A percentile compares a stretch with the other conserved stretches of the same genome.
phyloP scores from a whole-genome alignment of 2,113 vertebrate species.

The Isichthys henryi region DNA sequence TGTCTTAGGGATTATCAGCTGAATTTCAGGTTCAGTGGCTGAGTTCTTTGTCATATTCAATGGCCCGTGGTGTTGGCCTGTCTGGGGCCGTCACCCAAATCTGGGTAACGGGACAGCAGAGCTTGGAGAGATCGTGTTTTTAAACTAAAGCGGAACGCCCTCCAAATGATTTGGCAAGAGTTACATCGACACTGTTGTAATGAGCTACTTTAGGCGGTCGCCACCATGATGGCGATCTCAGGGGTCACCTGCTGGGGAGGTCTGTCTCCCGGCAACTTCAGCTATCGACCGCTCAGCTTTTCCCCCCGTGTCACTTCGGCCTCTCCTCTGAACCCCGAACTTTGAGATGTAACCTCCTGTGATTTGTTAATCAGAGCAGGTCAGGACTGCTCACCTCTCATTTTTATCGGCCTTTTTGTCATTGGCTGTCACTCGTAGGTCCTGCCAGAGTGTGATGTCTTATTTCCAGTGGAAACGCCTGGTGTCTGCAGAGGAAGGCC shows the following conservation, averaged over 20 bases:
- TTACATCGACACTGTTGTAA: too few relatives aligned
- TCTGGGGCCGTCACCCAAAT: background rate
- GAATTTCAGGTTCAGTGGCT: background rate
- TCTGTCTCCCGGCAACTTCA: background rate
- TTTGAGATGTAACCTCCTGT: background rate
- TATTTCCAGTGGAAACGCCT: background rate
- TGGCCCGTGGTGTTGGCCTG: background rate
- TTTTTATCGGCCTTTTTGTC: background rate
- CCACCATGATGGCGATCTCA: background rate
- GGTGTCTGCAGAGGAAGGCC: background rate
- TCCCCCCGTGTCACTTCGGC: background rate
- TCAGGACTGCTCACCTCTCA: background rate
- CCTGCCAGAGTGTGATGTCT: background rate
- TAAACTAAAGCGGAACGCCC: background rate
- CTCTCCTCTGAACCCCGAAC: constrained; percentile 11
- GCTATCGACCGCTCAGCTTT: background rate
- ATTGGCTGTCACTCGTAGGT: background rate
- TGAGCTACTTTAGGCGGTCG: background rate
- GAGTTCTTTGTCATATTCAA: background rate
- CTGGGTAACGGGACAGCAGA: background rate
- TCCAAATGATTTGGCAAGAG: background rate
- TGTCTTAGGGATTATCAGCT: background rate
- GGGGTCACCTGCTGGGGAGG: background rate
- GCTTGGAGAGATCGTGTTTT: background rate
- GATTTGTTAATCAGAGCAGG: background rate